phyloP scores from a whole-genome alignment of 2,113 vertebrate genomes.

The Numida meleagris region DNA sequence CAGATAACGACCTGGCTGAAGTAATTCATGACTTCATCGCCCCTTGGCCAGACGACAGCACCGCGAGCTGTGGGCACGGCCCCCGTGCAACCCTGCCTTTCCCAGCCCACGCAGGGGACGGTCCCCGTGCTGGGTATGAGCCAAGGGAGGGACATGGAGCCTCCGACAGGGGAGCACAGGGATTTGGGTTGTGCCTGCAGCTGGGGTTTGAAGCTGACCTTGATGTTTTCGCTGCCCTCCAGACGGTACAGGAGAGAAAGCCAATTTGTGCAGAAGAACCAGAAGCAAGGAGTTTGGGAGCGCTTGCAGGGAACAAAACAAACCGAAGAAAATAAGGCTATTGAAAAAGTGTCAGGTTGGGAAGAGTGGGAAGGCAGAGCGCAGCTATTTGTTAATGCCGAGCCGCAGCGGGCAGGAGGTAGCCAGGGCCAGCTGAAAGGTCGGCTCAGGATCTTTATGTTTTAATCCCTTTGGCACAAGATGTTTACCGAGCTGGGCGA shows the following conservation, averaged over 20 bases:
- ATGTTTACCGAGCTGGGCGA: neutral
- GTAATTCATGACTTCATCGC: conserved; percentile 35
- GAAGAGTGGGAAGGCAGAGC: neutral
- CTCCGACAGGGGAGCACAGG: fast-evolving
- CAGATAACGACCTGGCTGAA: neutral
- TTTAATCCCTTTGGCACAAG: neutral
- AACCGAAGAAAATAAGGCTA: neutral
- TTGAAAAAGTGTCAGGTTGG: neutral
- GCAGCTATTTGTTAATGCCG: neutral
- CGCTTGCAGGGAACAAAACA: neutral
- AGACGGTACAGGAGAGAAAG: neutral
- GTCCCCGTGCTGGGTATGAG: fast-evolving
- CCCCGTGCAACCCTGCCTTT: neutral
- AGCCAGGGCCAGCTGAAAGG: neutral
- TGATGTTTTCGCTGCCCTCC: neutral
- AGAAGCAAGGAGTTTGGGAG: neutral
- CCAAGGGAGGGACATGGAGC: no score
- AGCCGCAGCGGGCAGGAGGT: neutral
- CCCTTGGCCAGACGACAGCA: conserved; percentile 11
- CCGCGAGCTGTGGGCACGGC: neutral
- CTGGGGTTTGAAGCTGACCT: neutral
- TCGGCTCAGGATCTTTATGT: neutral
- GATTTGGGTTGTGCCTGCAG: fast-evolving
- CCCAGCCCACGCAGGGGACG: fast-evolving
- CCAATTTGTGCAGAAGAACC: conserved; percentile 8